phyloP scores from a whole-genome alignment of 2,113 vertebrate species.

The Amia ocellicauda region DNA sequence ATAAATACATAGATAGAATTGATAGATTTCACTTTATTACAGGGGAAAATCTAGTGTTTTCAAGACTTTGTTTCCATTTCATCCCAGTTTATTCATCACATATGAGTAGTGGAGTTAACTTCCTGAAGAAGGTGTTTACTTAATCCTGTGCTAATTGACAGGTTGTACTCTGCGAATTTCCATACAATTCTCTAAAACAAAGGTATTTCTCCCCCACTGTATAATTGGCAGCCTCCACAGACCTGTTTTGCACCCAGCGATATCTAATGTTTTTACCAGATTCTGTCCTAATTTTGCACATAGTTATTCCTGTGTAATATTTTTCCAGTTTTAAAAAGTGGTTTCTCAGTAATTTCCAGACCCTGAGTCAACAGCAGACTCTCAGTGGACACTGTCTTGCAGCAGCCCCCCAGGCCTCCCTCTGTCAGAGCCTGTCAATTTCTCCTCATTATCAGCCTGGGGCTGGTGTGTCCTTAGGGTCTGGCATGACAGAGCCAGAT shows the following conservation, averaged over 20 bases:
- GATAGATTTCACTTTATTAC: no score
- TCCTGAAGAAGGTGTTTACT: neutral
- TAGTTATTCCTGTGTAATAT: no score
- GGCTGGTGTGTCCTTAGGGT: slow-evolving; percentile 11
- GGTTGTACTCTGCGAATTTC: neutral
- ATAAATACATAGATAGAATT: no score
- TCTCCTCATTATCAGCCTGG: slow-evolving; percentile 17
- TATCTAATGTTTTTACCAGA: no score
- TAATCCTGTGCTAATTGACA: neutral
- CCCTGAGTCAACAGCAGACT: neutral
- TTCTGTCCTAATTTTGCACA: no score
- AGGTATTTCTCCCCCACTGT: no score
- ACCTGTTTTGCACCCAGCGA: neutral
- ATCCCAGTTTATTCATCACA: neutral
- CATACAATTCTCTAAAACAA: neutral
- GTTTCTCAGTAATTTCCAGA: no score
- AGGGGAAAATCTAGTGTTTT: no score
- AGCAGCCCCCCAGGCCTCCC: slow-evolving; percentile 16
- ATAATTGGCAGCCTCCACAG: neutral
- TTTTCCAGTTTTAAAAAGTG: no score
- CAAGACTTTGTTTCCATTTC: no score
- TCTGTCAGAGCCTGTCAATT: slow-evolving; percentile 12
- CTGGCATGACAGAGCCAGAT: slow-evolving; percentile 21
- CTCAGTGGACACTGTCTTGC: slow-evolving; percentile 1
- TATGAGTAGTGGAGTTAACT: neutral